Evolutionary conservation across 2,113 vertebrate genomes (phyloP).

Genomic region (Neolamprologus tretocephalus): DNA sequence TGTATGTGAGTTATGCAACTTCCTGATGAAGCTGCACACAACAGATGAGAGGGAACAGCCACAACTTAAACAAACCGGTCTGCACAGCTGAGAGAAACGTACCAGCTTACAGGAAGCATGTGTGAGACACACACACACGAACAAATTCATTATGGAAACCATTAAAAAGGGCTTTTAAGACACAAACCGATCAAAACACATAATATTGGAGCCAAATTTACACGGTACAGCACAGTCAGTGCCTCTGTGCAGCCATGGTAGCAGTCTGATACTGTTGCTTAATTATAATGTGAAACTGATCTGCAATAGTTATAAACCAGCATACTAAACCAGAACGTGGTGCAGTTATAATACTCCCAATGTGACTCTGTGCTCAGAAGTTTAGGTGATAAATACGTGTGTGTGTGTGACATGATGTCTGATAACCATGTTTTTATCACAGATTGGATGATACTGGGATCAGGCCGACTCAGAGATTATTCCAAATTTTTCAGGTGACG

Average conservation of each 20-base stretch:
- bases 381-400: not conserved
- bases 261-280: not conserved
- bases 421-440: not conserved
- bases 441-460: not conserved
- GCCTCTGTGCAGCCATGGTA: not conserved
- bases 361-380: not conserved
- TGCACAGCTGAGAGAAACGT: not conserved
- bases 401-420: not conserved
- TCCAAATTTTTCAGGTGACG: not conserved
- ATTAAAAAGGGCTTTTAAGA: not conserved
- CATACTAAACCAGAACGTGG: not conserved
- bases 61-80: not conserved
- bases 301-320: not conserved
- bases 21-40: not conserved
- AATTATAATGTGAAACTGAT: not conserved
- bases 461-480: not conserved
- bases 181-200: accelerated
- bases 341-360: not conserved
- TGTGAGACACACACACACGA: not conserved
- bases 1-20: not conserved
- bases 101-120: not conserved
- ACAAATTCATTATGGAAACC: not conserved
- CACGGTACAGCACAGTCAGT: not conserved
- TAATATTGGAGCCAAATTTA: not conserved
- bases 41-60: not conserved